These are phyloP conservation scores for Drosophila asahinai DNA, from an alignment of 1,140 invertebrate genomes.

Conservation along the genomic window DNA sequence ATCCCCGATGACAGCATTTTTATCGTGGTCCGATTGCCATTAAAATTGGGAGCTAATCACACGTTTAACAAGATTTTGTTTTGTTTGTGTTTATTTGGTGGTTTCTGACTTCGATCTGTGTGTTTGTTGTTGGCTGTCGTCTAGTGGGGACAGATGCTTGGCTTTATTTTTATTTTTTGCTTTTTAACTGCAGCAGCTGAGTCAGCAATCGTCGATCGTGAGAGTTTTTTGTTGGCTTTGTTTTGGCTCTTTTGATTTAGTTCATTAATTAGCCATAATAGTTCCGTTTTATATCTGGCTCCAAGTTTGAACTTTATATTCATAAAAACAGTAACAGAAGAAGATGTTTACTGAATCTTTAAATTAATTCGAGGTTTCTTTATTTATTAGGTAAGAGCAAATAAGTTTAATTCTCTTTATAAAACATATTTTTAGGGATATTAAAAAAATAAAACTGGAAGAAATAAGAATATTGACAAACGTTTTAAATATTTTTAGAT, in stretches of 20 bases:
- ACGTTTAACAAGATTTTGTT: constrained; percentile 53
- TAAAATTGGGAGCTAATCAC: constrained; percentile 65
- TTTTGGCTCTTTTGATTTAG: constrained; percentile 40
- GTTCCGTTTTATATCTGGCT: constrained; percentile 37
- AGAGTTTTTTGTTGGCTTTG: constrained; percentile 61
- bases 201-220: constrained; percentile 66
- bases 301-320: constrained; percentile 11
- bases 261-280: constrained; percentile 52
- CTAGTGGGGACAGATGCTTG: constrained; percentile 42
- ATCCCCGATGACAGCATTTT: constrained; percentile 46
- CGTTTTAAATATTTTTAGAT: not conserved
- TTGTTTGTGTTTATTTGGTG: constrained; percentile 37
- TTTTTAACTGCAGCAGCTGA: constrained; percentile 58
- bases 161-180: constrained; percentile 14
- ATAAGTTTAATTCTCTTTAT: not conserved
- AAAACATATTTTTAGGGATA: not conserved
- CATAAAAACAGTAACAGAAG: no score
- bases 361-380: not conserved
- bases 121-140: constrained; percentile 9
- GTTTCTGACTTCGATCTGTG: constrained; percentile 34
- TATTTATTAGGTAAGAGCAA: not conserved
- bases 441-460: no score
- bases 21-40: constrained; percentile 39
- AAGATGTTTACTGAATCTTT: not conserved
- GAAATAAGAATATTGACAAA: no score